Evolutionary conservation across 2,888 invertebrate species (phyloP), one percentile per base, ranked within the genome.

Genomic region (Protodeltote pygarga): DNA sequence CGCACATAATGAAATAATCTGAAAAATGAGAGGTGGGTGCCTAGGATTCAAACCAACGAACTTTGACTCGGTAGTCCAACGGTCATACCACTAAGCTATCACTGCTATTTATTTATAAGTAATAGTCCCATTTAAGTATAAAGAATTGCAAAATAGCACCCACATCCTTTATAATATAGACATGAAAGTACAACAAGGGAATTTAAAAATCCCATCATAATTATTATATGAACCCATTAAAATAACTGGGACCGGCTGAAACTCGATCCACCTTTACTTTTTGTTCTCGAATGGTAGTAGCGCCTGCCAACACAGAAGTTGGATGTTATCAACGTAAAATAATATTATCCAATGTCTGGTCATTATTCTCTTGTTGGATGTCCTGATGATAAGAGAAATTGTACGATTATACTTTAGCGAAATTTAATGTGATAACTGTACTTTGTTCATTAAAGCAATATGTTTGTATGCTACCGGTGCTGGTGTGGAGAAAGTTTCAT

Each of bases 311-410:
- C 59, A 46, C 46, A 51, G 47, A 64, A 65, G 64, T 74, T 65
- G 73, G 77, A 80, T 80, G 60, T 54, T 75, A 77, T 81, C 81
- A 37, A 44, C 35, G 40, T 55, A 53, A 68, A 71, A 71, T 68
- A 65, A 65, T 66, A 58, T 60, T 58, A 50, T 48, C 38, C 46
- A 37, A 33, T 17, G 39, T 46, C 29, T 28, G 38, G 32, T 57
- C 41, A 52, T 59, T 47, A 63, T 42, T 47, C 32, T 25, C 17
- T 25, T 34, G 24, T 33, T 42, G 35, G 28, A 28, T 37, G 45
- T 11, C 6, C 23, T 29, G 27, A 14, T 39, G 41, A 44, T 62
- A 35, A 58, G 37, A 34, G 13, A 55, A 62, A 55, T 42, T 62
- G 38, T 50, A 29, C 31, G 44, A 50, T 45, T 55, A 42, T 44